phyloP scores from a whole-genome alignment of 2,113 vertebrate genomes.

The Scytalopus superciliaris region DNA sequence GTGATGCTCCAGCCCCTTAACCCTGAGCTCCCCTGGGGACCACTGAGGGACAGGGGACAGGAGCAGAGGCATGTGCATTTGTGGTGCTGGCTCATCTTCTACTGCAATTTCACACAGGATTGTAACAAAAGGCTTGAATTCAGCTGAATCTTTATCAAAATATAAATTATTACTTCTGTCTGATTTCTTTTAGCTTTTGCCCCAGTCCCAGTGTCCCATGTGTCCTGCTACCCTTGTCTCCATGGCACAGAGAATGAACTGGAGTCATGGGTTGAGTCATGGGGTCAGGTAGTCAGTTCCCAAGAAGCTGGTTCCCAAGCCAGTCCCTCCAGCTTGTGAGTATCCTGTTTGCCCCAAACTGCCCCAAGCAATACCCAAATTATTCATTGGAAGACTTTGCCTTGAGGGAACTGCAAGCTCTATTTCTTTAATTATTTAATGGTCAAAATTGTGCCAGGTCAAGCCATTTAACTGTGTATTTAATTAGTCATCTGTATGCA shows the following conservation, averaged over 20 bases:
- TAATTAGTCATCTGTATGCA: conserved; percentile 82
- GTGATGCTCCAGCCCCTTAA: fast-evolving
- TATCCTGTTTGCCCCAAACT: not conserved
- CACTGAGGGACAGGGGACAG: fast-evolving
- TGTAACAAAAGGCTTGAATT: not conserved
- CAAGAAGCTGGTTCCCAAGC: not conserved
- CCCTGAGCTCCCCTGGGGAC: not conserved
- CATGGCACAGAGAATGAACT: not conserved
- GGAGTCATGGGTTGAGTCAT: not conserved
- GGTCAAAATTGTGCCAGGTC: conserved; percentile 74
- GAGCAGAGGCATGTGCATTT: not conserved
- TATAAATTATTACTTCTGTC: conserved; percentile 6
- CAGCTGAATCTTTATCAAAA: conserved; percentile 39
- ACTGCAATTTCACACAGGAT: not conserved
- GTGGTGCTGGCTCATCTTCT: not conserved
- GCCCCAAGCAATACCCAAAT: not conserved
- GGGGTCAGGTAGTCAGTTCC: not conserved
- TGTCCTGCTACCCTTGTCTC: not conserved
- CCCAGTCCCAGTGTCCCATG: not conserved
- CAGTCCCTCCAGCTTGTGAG: not conserved
- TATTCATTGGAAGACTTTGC: conserved; percentile 62
- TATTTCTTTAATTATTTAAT: conserved; percentile 73
- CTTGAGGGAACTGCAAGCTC: conserved; percentile 64
- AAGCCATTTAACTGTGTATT: conserved; percentile 76
- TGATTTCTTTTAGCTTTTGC: conserved; percentile 6